Percentiles rank a stretch among this genome's conserved stretches.
phyloP scores from a whole-genome alignment of 2,113 vertebrate genomes.

The Eulemur macaco region DNA sequence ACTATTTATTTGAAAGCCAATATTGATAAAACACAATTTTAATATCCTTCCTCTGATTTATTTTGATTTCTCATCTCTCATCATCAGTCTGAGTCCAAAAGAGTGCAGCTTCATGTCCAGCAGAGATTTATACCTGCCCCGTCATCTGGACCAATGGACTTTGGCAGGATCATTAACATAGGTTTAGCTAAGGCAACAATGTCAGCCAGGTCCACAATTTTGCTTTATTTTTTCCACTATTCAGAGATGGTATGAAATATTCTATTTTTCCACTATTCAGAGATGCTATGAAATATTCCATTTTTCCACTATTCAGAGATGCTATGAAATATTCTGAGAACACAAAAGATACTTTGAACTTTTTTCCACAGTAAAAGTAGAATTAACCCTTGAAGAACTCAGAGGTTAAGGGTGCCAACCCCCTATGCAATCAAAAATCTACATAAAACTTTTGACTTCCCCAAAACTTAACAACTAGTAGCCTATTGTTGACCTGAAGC shows the following conservation, averaged over 20 bases:
- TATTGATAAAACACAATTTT: constrained; percentile 53
- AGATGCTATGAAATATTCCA: too few species aligned
- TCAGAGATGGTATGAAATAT: not conserved
- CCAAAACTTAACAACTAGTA: not conserved
- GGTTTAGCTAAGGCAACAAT: constrained; percentile 40
- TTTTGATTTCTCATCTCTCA: constrained; percentile 24
- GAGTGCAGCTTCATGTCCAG: not conserved
- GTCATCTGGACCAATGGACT: not conserved
- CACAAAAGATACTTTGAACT: not conserved
- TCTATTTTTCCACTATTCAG: not conserved
- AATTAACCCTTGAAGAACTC: not conserved
- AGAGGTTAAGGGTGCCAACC: not conserved
- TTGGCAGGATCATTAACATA: accelerated
- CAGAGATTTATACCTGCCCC: constrained; percentile 14
- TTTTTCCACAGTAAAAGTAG: not conserved
- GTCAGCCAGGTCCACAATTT: not conserved
- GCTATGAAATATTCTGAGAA: not conserved
- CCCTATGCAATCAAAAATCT: not conserved
- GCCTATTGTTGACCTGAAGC: not conserved
- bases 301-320: not conserved
- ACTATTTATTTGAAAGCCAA: not conserved
- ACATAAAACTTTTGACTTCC: not conserved
- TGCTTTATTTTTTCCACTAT: not conserved
- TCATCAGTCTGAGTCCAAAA: constrained; percentile 15
- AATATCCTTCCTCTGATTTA: constrained; percentile 62